Evolutionary conservation across 2,113 vertebrate genomes (phyloP).

Genomic region (Paramisgurnus dabryanus): DNA sequence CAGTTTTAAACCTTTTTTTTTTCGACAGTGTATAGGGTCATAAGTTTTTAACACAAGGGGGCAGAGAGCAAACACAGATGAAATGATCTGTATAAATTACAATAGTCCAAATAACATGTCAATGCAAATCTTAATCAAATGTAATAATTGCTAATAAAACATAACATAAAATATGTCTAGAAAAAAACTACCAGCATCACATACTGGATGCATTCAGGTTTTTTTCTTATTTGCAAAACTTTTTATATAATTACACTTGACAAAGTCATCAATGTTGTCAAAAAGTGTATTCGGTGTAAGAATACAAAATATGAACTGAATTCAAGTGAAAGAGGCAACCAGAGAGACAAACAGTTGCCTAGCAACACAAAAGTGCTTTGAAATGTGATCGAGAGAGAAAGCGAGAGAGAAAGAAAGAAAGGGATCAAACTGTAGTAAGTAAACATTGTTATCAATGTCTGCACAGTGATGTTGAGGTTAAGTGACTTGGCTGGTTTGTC

Average conservation of each 20-base stretch:
- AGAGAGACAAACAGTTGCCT: constrained; percentile 34
- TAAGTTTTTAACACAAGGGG: constrained; percentile 55
- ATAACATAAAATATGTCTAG: background rate
- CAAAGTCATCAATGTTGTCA: no score
- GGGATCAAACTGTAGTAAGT: background rate
- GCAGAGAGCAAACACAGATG: constrained; percentile 47
- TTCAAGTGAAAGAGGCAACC: constrained; percentile 12
- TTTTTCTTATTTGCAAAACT: no score
- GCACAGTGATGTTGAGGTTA: background rate
- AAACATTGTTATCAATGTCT: constrained; percentile 6
- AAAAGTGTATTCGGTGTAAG: background rate
- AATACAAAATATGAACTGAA: background rate
- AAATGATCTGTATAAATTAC: background rate
- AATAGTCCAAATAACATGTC: background rate
- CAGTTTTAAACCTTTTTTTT: no score
- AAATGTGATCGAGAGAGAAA: background rate
- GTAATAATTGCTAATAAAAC: background rate
- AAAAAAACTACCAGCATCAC: background rate
- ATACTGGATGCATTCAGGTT: background rate
- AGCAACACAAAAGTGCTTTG: constrained; percentile 44
- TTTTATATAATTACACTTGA: no score
- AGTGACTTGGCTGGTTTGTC: constrained; percentile 1
- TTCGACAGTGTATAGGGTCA: no score
- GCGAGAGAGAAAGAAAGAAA: background rate
- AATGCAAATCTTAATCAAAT: background rate